A percentile compares a stretch with the other conserved stretches of the same genome.
Conservation (phyloP, 2,113 vertebrate species). For the Thoracochromis brauschi region DNA sequence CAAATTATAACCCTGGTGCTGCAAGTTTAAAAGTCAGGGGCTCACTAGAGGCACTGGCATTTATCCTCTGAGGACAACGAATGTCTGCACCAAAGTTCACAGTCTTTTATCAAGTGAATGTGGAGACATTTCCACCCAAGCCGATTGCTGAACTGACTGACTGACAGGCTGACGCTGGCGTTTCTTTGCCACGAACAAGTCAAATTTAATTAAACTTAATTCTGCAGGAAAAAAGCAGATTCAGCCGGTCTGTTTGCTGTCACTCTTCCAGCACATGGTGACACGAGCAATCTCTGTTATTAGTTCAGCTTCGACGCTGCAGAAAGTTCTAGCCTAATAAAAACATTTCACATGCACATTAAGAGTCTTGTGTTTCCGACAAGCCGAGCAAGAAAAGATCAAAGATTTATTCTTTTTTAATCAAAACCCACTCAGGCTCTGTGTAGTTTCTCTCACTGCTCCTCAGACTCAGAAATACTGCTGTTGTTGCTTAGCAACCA, state of each 20-base stretch:
- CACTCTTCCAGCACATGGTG: background rate
- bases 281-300: background rate
- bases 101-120: background rate
- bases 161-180: background rate
- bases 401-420: slow-evolving; percentile 27
- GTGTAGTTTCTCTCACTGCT: background rate
- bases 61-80: background rate
- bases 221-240: background rate
- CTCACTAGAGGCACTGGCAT: background rate
- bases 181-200: background rate
- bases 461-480: background rate
- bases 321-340: background rate
- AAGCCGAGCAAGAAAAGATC: background rate
- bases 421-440: slow-evolving; percentile 15
- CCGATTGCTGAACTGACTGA: accelerated
- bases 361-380: background rate
- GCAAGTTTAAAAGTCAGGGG: background rate
- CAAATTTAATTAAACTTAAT: background rate
- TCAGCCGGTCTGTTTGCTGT: background rate
- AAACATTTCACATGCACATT: background rate
- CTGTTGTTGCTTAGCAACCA: slow-evolving; percentile 56
- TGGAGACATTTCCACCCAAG: background rate
- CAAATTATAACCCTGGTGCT: background rate
- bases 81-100: background rate
- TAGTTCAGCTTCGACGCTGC: background rate